Percentiles rank a stretch among this genome's conserved stretches.
phyloP scores from a whole-genome alignment of 92 coral and sea anemone genomes.

The Porites divaricata region DNA sequence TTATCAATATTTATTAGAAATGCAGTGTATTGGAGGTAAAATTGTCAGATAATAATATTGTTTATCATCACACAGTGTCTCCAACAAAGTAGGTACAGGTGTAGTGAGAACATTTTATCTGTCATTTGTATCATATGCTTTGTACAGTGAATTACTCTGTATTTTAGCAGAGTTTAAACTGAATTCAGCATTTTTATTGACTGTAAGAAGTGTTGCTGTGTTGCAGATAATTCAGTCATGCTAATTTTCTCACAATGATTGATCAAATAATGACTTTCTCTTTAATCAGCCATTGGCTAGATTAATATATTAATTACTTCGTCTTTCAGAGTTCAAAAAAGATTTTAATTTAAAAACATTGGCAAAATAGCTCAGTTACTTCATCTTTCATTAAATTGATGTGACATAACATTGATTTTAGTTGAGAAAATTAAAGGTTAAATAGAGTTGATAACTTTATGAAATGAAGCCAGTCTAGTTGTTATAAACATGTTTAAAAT shows the following conservation, averaged over 20 bases:
- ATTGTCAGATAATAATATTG: not conserved
- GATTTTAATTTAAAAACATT: not conserved
- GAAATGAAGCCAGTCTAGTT: not conserved
- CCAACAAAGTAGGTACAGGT: no score
- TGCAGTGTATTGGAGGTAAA: not conserved
- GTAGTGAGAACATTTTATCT: not conserved
- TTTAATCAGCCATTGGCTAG: not conserved
- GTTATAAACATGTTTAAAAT: no score
- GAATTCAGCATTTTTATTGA: not conserved
- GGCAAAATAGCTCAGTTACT: not conserved
- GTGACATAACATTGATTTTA: not conserved
- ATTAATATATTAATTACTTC: not conserved
- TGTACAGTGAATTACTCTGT: conserved; percentile 5
- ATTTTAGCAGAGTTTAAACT: not conserved
- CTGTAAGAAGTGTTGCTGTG: not conserved
- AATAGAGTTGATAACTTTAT: not conserved
- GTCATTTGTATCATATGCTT: not conserved
- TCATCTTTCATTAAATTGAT: not conserved
- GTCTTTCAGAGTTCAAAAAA: not conserved
- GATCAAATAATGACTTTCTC: not conserved
- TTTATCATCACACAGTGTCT: no score
- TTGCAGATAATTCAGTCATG: not conserved
- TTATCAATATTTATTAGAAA: conserved; percentile 4
- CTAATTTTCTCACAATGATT: not conserved
- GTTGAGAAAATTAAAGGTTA: not conserved